A percentile compares a stretch with the other conserved stretches of the same genome.
These are phyloP conservation scores for Zaprionus camerounensis DNA, from an alignment of 1,140 invertebrate species.

Conservation along the genomic window DNA sequence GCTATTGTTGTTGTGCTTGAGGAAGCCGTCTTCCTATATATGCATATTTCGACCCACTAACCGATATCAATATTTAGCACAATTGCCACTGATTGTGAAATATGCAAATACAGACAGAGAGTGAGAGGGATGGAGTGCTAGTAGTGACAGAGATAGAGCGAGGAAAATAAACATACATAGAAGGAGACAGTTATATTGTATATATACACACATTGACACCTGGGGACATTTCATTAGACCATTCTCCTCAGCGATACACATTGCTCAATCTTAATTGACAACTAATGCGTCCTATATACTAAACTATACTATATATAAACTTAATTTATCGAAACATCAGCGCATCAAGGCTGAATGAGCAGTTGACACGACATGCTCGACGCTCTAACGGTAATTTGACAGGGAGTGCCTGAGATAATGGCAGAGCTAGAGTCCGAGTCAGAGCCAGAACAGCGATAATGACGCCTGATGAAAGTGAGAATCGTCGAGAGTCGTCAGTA, in stretches of 20 bases:
- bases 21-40: neutral
- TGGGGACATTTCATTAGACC: slow-evolving; percentile 55
- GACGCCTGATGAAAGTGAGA: neutral
- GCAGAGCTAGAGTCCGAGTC: neutral
- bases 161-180: neutral
- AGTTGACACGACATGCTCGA: slow-evolving; percentile 37
- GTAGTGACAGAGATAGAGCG: neutral
- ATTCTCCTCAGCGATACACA: slow-evolving; percentile 11
- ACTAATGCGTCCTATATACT: slow-evolving; percentile 35
- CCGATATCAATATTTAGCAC: slow-evolving; percentile 48
- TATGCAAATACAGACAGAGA: slow-evolving; percentile 7
- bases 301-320: neutral
- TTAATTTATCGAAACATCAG: neutral
- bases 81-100: slow-evolving; percentile 45
- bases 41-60: slow-evolving; percentile 35
- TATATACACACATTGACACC: slow-evolving; percentile 27
- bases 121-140: neutral
- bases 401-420: slow-evolving; percentile 23
- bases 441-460: neutral
- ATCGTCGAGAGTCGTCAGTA: neutral
- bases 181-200: neutral
- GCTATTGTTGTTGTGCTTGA: slow-evolving; percentile 7
- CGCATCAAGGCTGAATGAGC: slow-evolving; percentile 55
- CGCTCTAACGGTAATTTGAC: slow-evolving; percentile 5
- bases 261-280: slow-evolving; percentile 50